A percentile compares a stretch with the other conserved stretches of the same genome.
Conservation (phyloP, 2,113 vertebrate genomes). For the Laterallus jamaicensis region DNA sequence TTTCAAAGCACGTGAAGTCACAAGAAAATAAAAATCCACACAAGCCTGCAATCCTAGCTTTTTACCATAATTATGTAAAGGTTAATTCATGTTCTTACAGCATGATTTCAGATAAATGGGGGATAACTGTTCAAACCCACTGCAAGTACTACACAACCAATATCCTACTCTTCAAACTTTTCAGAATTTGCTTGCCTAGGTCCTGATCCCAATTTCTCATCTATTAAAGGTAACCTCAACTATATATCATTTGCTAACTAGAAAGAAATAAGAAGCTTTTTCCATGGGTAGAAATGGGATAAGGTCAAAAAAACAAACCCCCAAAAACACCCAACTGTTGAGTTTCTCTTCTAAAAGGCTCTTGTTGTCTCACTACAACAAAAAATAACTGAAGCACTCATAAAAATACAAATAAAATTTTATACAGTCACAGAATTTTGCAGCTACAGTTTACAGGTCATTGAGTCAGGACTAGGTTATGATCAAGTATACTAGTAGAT, state of each 20-base stretch:
- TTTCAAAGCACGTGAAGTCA: not conserved
- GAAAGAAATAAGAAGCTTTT: not conserved
- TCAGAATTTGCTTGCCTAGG: not conserved
- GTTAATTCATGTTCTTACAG: not conserved
- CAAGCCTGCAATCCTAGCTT: not conserved
- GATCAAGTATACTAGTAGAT: not conserved
- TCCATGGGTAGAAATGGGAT: not conserved
- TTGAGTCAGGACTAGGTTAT: not conserved
- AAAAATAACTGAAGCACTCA: not conserved
- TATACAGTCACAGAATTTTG: not conserved
- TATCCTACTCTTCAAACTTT: not conserved
- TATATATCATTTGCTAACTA: not conserved
- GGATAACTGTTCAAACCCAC: not conserved
- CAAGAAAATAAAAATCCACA: not conserved
- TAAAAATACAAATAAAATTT: not conserved
- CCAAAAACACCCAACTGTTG: not conserved
- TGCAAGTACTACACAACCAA: not conserved
- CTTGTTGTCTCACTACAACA: not conserved
- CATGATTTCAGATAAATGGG: not conserved
- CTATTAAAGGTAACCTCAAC: not conserved
- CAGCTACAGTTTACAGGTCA: not conserved
- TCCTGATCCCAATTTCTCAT: not conserved
- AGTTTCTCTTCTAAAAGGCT: not conserved
- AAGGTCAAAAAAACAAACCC: not conserved
- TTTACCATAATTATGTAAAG: not conserved